Base-by-base conservation (phyloP, 2,888 invertebrate genomes). In the Cyaniris semiargus region DNA sequence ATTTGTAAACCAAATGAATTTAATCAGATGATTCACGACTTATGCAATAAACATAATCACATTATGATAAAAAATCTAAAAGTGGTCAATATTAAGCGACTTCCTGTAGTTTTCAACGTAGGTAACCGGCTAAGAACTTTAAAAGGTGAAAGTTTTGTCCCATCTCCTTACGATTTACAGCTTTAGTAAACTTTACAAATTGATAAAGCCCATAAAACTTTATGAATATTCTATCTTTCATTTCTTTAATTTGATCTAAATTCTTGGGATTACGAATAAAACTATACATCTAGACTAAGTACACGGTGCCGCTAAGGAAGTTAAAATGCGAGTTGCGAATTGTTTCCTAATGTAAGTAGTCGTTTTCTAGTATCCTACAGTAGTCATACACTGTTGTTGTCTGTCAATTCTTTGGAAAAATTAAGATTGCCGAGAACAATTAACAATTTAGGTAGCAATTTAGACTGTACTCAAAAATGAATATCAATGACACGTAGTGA, bases 71-170 rank as follows among this genome's bases (percentile, higher is more conserved):
- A 71, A 71, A 21, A 38, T 71, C 21, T 21, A 8, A 34, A 38
- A 18, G n/a, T 71, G 10, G 21, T 48, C 23, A 3, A 72, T 72
- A 23, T 72, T 23, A 48, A 66, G 27, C 6, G 15, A 66, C 23
- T 23, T 72, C 71, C 72, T 72, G 44, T 72, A 3, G 21, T 72
- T 44, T 72, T 48, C 18, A 72, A 72, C 13, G 8, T 48, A 23
- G n/a, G n/a, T 21, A 48, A 72, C 72, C 44, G 7, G 72, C 44
- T 23, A 44, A 15, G 72, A 34, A 34, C 38, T 23, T 48, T 48
- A 48, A 72, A 72, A 72, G 72, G 48, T 72, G 72, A 72, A 72
- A 72, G 72, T 71, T 38, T 21, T 48, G 23, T 72, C 23, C 60
- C 18, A 66, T 66, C 27, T 66, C 27, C 60, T 60, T 23, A 60